A percentile compares a stretch with the other conserved stretches of the same genome.
Evolutionary conservation across 2,888 invertebrate genomes (phyloP).

Genomic region (Mactromeris polynyma): DNA sequence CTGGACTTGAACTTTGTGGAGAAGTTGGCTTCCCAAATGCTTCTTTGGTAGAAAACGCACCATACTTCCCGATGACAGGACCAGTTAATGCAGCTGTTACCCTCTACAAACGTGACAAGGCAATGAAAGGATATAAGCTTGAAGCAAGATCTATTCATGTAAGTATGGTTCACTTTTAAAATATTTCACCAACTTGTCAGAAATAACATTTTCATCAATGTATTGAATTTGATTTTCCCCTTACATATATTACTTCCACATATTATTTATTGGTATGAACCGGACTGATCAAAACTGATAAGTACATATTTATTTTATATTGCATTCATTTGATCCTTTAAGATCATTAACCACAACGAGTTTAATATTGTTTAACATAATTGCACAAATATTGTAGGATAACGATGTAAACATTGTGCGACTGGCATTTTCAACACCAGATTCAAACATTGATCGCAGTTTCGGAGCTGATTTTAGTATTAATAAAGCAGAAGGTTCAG

Average conservation of each 20-base stretch:
- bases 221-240: background rate
- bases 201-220: background rate
- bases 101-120: conserved; percentile 83
- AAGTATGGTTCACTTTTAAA: conserved; percentile 24
- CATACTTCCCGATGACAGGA: conserved; percentile 84
- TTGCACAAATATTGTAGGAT: conserved; percentile 65
- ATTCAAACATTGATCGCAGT: conserved; percentile 91
- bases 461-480: conserved; percentile 86
- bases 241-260: too few species aligned
- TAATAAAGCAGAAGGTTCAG: conserved; percentile 76
- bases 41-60: conserved; percentile 89
- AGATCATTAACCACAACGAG: background rate
- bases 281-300: background rate
- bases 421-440: conserved; percentile 93
- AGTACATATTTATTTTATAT: background rate
- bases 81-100: conserved; percentile 77
- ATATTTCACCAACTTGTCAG: background rate
- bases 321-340: background rate
- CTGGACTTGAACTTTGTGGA: conserved; percentile 95
- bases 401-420: conserved; percentile 66
- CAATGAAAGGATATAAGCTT: conserved; percentile 81
- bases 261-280: too few species aligned
- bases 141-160: conserved; percentile 78
- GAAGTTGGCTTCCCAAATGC: conserved; percentile 91
- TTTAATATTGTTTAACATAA: background rate